Percentiles rank a stretch among this genome's conserved stretches.
phyloP scores from a whole-genome alignment of 2,888 invertebrate genomes.

The Phorcus lineatus region DNA sequence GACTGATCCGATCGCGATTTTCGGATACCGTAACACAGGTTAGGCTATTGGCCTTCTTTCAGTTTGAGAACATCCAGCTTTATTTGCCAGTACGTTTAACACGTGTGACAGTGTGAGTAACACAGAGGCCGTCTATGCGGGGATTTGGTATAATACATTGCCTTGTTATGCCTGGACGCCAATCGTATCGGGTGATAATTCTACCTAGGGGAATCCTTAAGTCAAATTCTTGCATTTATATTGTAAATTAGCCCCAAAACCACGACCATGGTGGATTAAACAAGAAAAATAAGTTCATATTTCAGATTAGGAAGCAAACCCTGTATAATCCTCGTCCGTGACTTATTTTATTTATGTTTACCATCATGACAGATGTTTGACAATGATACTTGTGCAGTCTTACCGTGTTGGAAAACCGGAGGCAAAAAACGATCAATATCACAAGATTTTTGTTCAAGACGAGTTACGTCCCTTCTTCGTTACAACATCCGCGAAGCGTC shows the following conservation, averaged over 20 bases:
- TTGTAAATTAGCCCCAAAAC: neutral
- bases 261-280: neutral
- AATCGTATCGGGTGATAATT: no score
- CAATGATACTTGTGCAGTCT: neutral
- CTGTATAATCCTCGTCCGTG: neutral
- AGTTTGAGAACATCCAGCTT: no score
- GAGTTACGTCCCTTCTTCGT: neutral
- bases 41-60: no score
- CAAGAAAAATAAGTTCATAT: neutral
- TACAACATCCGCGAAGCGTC: no score
- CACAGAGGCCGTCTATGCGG: no score
- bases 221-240: neutral
- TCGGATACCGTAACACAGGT: no score
- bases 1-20: no score
- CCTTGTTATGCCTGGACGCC: no score
- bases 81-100: no score
- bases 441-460: neutral
- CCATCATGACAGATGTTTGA: conserved; percentile 19
- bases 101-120: no score
- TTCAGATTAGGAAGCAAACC: neutral
- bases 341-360: conserved; percentile 14
- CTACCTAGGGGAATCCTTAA: neutral
- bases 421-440: conserved; percentile 14
- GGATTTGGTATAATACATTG: no score
- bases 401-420: neutral